phyloP scores from a whole-genome alignment of 2,888 invertebrate genomes.

The Syrphus vitripennis region DNA sequence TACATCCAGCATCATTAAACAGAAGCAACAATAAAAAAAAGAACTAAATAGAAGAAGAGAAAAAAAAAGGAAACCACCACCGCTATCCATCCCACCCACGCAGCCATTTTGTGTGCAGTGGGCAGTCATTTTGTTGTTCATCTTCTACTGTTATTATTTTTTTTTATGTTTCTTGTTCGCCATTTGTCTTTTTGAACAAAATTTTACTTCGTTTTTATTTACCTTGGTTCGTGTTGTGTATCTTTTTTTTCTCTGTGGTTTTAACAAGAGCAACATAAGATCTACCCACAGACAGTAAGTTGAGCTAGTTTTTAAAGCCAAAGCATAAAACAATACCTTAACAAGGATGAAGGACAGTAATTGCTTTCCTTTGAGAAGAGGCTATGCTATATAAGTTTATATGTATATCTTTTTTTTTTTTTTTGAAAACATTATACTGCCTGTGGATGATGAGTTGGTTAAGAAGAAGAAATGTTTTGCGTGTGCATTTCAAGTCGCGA shows the following conservation, averaged over 20 bases:
- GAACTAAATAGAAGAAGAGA: not conserved
- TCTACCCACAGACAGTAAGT: not conserved
- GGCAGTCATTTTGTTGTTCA: slow-evolving; percentile 39
- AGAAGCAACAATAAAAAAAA: not conserved
- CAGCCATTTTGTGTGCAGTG: slow-evolving; percentile 45
- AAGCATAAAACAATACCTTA: slow-evolving; percentile 29
- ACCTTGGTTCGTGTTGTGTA: not conserved
- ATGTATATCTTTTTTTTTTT: not conserved
- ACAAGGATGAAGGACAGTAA: slow-evolving; percentile 56
- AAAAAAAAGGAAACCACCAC: not conserved
- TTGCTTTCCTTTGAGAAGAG: slow-evolving; percentile 48
- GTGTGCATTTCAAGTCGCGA: slow-evolving; percentile 49
- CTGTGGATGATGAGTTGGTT: slow-evolving; percentile 1
- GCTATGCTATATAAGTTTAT: no score
- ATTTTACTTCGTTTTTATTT: slow-evolving; percentile 33
- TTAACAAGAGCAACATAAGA: slow-evolving; percentile 37
- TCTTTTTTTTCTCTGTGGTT: not conserved
- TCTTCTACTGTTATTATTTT: not conserved
- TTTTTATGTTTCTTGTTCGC: slow-evolving; percentile 13
- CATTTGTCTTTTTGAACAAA: slow-evolving; percentile 33
- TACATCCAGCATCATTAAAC: slow-evolving; percentile 12
- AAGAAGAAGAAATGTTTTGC: slow-evolving; percentile 9
- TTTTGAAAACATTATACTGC: not conserved
- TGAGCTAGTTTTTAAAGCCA: not conserved
- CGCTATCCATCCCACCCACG: slow-evolving; percentile 14